Percentiles rank a stretch among this genome's conserved stretches.
Conservation (phyloP, 2,888 invertebrate genomes). For the Helleia helle region DNA sequence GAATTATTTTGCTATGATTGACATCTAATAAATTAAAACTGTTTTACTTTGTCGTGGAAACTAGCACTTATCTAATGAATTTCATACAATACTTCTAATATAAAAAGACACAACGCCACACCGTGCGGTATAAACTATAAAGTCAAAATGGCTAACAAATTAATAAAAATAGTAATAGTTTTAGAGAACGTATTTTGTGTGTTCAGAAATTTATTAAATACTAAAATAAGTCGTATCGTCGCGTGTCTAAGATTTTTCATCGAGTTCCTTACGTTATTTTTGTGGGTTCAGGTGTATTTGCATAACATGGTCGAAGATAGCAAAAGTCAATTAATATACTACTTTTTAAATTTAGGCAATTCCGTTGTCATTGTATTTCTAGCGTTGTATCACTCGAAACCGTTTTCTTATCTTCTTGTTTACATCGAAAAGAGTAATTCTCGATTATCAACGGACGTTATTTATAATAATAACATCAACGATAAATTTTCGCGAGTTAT, state of each 20-base stretch:
- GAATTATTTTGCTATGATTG: no score
- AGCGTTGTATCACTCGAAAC: not conserved
- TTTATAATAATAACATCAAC: not conserved
- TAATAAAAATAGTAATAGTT: constrained; percentile 1
- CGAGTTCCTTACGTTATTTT: not conserved
- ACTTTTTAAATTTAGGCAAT: not conserved
- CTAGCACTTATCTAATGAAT: not conserved
- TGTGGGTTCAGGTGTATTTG: not conserved
- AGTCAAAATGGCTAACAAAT: not conserved
- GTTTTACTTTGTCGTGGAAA: no score
- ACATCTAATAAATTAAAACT: no score
- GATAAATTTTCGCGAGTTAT: not conserved
- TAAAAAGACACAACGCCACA: not conserved
- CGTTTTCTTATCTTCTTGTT: not conserved
- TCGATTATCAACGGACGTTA: not conserved
- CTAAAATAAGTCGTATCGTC: not conserved
- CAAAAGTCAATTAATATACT: not conserved
- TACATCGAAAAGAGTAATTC: not conserved
- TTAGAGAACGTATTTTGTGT: not conserved
- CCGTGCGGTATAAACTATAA: not conserved
- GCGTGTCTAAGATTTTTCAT: not conserved
- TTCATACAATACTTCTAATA: not conserved
- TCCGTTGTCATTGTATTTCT: not conserved
- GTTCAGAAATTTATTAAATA: not conserved
- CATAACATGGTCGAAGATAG: not conserved